Percentiles rank a stretch among this genome's conserved stretches.
Evolutionary conservation across 2,113 vertebrate species (phyloP).

Genomic region (Bothrops jararaca): DNA sequence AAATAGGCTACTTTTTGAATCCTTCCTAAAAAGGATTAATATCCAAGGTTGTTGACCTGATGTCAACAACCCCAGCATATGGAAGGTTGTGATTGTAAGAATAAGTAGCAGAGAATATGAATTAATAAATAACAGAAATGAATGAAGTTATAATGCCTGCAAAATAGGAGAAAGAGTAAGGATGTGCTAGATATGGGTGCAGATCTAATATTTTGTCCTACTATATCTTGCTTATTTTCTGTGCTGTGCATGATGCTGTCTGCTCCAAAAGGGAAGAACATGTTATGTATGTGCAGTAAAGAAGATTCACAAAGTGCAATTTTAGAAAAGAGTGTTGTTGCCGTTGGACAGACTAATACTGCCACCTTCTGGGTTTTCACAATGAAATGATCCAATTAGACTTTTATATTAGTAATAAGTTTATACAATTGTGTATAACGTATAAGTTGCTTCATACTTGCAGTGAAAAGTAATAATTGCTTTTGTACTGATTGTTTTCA

Average conservation of each 20-base stretch:
- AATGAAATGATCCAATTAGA: background rate
- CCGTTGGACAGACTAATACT: background rate
- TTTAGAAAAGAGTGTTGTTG: background rate
- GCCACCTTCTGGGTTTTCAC: slow-evolving; percentile 20
- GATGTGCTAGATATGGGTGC: background rate
- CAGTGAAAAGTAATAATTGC: background rate
- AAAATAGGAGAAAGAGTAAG: background rate
- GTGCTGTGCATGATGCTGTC: background rate
- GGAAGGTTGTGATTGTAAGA: background rate
- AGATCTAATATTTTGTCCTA: background rate
- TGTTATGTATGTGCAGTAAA: background rate
- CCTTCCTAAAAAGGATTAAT: too few relatives aligned
- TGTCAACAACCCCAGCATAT: background rate
- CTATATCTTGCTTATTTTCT: background rate
- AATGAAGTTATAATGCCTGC: background rate
- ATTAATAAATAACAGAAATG: background rate
- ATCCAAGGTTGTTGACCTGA: too few relatives aligned
- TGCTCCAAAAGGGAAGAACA: background rate
- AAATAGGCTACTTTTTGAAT: too few relatives aligned
- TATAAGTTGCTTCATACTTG: background rate
- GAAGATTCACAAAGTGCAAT: background rate
- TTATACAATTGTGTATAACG: background rate
- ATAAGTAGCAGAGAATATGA: background rate
- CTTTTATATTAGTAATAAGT: background rate
- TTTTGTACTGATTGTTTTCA: background rate